A percentile compares a stretch with the other conserved stretches of the same genome.
These are phyloP conservation scores for Apogon hyalosoma DNA, from an alignment of 2,797 vertebrate species.

Conservation along the genomic window DNA sequence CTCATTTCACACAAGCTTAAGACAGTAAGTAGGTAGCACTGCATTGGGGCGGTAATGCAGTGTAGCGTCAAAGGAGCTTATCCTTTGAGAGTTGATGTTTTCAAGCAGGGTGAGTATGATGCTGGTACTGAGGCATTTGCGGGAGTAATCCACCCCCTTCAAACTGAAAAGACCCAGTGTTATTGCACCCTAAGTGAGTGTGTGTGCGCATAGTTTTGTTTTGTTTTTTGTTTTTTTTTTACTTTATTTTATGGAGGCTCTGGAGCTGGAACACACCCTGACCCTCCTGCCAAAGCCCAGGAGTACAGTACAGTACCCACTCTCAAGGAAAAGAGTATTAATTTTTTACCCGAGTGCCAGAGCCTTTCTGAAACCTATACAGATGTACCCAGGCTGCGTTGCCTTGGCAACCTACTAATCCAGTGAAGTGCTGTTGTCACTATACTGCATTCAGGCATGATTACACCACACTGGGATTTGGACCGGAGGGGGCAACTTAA, in stretches of 20 bases:
- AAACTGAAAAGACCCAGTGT: slow-evolving; percentile 52
- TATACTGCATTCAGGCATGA: slow-evolving; percentile 70
- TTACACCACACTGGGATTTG: slow-evolving; percentile 75
- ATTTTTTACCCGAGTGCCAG: slow-evolving; percentile 30
- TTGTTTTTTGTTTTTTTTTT: no score
- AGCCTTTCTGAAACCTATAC: slow-evolving; percentile 75
- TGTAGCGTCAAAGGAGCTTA: slow-evolving; percentile 75
- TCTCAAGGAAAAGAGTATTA: slow-evolving; percentile 65
- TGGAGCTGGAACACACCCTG: slow-evolving; percentile 22
- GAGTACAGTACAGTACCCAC: slow-evolving; percentile 28
- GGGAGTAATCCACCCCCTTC: slow-evolving; percentile 65
- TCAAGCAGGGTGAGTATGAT: slow-evolving; percentile 64
- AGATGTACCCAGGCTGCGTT: slow-evolving; percentile 75
- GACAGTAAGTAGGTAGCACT: slow-evolving; percentile 68
- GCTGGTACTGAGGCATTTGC: slow-evolving; percentile 57
- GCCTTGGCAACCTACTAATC: slow-evolving; percentile 82
- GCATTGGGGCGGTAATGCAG: slow-evolving; percentile 59
- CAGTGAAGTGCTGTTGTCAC: slow-evolving; percentile 76
- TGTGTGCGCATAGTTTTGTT: not conserved
- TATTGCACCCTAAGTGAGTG: slow-evolving; percentile 42
- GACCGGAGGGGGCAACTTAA: slow-evolving; percentile 60
- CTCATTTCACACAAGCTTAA: slow-evolving; percentile 75
- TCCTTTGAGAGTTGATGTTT: slow-evolving; percentile 76
- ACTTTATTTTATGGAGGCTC: slow-evolving; percentile 8
- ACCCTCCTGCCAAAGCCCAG: slow-evolving; percentile 22